Base-by-base conservation (phyloP, 2,113 vertebrate genomes). In the Vulpes ferrilata region DNA sequence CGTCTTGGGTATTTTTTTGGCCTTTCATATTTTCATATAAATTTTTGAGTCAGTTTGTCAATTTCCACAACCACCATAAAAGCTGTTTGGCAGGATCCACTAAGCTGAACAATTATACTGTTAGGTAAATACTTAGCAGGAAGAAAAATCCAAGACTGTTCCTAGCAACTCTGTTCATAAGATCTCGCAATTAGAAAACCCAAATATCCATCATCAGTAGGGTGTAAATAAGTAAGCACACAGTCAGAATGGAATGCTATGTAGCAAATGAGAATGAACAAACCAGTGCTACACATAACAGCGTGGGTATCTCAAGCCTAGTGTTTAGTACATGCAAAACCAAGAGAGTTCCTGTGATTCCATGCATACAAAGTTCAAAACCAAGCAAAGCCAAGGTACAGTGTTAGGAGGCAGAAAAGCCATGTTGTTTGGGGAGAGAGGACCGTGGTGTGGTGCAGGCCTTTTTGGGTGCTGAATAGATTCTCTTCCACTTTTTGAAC, bases 31-130 rank as follows among this genome's bases (percentile, higher is more conserved):
- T 74, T 95, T 95, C 35, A 71, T 84, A 19, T 62, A 53, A 51
- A 82, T 91, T 93, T 91, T 95, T 32, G 65, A 89, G 90, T 91
- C 83, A 74, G 60, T 30, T 35, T 60, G 16, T 93, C 59, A 51
- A 2, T 92, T 89, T 90, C 23, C 78, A 95, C 32, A 91, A 60
- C 6, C 64, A 80, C 25, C 17, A 62, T 91, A n/a, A 93, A 85
- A 88, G 89, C 38, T 13, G 1, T 82, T 81, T 57, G 53, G 65
- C 64, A 57, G n/a, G 35, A 85, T 65, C 55, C 64, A 76, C 71
- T 43, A 85, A 85, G 23, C 88, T 32, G 27, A 92, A 82, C 17
- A 73, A 64, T 43, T 86, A 17, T 9, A 57, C 25, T 53, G 6
- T 35, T 78, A 35, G 11, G 48, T 88, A 89, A 95, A 86, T 79